Evolutionary conservation across 2,888 invertebrate species (phyloP).

Genomic region (Horisme vitalbata): DNA sequence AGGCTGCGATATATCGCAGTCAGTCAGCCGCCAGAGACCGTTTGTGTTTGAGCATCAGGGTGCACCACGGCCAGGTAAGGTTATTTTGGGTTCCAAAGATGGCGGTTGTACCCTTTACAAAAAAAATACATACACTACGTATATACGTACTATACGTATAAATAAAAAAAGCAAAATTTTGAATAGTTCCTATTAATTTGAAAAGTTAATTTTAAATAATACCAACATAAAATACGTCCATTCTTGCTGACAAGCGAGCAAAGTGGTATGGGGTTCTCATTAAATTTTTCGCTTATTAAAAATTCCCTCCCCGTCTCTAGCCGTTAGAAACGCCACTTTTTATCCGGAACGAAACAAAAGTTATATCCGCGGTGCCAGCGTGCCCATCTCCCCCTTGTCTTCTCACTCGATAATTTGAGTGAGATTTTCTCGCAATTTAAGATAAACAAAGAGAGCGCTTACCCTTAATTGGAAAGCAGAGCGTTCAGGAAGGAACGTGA

Average conservation of each 20-base stretch:
- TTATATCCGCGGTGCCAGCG: conserved; percentile 67
- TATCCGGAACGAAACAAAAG: conserved; percentile 74
- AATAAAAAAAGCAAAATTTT: no score
- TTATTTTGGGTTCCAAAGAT: no score
- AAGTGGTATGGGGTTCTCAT: conserved; percentile 66
- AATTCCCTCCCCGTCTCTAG: conserved; percentile 76
- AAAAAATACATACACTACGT: no score
- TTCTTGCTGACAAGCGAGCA: conserved; percentile 64
- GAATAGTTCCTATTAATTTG: conserved; percentile 1
- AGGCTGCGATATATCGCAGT: no score
- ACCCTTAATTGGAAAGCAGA: conserved; percentile 83
- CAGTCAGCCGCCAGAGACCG: no score
- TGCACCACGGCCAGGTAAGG: no score
- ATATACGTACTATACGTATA: no score
- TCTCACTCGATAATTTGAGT: conserved; percentile 82
- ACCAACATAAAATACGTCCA: conserved; percentile 51
- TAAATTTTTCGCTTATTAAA: conserved; percentile 83
- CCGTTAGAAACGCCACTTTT: conserved; percentile 77
- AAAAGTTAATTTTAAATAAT: conserved; percentile 45
- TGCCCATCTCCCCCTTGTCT: conserved; percentile 68
- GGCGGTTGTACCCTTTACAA: no score
- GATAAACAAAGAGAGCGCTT: conserved; percentile 83
- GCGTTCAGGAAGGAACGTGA: conserved; percentile 81
- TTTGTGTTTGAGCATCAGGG: no score
- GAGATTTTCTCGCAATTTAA: conserved; percentile 83